Percentiles rank a stretch among this genome's conserved stretches.
These are phyloP conservation scores for Phyllostomus hastatus DNA, from an alignment of 2,113 vertebrate genomes.

Conservation along the genomic window DNA sequence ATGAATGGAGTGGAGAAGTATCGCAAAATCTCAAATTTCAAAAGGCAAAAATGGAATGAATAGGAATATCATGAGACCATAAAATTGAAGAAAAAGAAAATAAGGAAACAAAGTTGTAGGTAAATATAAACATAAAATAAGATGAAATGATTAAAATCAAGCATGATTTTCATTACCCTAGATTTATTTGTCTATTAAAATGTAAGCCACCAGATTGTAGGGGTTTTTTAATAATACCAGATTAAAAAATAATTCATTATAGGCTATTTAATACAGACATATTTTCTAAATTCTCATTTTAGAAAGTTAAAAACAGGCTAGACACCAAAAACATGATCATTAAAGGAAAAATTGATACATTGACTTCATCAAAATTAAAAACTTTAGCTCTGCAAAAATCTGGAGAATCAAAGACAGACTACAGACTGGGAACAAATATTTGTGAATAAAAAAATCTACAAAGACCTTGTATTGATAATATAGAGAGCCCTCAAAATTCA, in stretches of 20 bases:
- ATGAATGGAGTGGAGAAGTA: neutral
- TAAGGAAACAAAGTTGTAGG: neutral
- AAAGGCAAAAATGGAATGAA: neutral
- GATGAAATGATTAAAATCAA: neutral
- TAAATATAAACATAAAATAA: conserved; percentile 20
- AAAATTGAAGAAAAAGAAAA: neutral
- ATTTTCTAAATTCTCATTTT: neutral
- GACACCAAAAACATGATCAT: neutral
- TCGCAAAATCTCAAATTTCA: neutral
- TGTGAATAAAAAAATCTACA: neutral
- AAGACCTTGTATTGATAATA: neutral
- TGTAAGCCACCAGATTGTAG: neutral
- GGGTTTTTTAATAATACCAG: neutral
- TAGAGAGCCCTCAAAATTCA: neutral
- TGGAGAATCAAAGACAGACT: neutral
- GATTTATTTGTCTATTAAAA: neutral
- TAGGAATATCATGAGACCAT: neutral
- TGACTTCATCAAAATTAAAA: neutral
- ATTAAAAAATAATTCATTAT: neutral
- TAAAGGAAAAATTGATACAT: neutral
- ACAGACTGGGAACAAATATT: neutral
- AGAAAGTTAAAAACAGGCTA: neutral
- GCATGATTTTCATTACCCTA: neutral
- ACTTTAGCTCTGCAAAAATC: neutral
- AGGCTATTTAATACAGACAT: neutral